Conservation (phyloP, 1,140 invertebrate genomes). For the Calosoma granatense region DNA sequence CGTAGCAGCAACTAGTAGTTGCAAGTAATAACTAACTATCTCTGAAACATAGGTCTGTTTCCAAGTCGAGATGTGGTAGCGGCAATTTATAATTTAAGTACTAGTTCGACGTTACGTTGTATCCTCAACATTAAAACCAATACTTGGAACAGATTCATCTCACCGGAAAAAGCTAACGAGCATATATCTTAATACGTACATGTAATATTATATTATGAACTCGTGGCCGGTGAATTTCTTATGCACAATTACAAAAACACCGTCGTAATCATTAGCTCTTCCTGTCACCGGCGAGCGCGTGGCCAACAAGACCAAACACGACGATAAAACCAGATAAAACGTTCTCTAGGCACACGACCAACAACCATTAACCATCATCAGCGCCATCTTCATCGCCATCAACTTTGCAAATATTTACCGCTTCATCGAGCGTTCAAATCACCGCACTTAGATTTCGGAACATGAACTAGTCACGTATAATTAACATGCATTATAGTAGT, state of each 20-base stretch:
- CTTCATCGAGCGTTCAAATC: neutral
- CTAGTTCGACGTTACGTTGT: too few species aligned
- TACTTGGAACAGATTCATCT: neutral
- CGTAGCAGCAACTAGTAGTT: too few species aligned
- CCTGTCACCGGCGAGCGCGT: constrained; percentile 1
- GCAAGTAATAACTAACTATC: too few species aligned
- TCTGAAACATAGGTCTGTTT: too few species aligned
- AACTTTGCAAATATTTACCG: neutral
- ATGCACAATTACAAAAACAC: constrained; percentile 1
- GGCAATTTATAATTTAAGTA: neutral
- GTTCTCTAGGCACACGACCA: neutral
- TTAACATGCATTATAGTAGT: too few species aligned
- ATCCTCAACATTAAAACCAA: too few species aligned
- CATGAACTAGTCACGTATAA: too few species aligned
- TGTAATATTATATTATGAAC: constrained; percentile 1
- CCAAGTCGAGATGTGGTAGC: neutral
- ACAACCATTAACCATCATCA: too few species aligned
- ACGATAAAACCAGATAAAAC: neutral
- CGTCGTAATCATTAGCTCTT: constrained; percentile 2
- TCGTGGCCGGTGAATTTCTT: constrained; percentile 2
- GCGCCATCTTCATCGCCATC: too few species aligned
- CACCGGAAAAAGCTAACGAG: constrained; percentile 7
- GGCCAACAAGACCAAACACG: neutral
- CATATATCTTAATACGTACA: constrained; percentile 1
- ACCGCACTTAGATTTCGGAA: too few species aligned